Base-by-base conservation (phyloP, 2,888 invertebrate species). In the Synergus gifuensis region DNA sequence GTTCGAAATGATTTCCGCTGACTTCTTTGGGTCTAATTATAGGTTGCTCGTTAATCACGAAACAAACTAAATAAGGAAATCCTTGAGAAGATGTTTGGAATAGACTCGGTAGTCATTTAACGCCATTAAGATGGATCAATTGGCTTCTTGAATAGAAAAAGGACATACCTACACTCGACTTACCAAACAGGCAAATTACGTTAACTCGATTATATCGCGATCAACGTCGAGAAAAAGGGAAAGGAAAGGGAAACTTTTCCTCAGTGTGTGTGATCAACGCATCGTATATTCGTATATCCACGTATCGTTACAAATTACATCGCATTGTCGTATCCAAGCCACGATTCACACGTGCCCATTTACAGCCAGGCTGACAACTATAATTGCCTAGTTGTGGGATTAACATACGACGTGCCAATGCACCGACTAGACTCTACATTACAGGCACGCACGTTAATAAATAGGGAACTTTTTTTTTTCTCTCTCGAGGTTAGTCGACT, bases 161-260 rank as follows among this genome's bases (percentile, higher is more conserved):
- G 44, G 66, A 66, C 44, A 66, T 66, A 18, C 18, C 18, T 42
- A n/a, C 18, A 66, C n/a, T 66, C 64, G 64, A 16, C 64, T 66
- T 18, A 44, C 66, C 18, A 66, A 66, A 66, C 18, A 44, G 44
- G 18, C 66, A 44, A 66, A 66, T 66, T 66, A 42, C 66, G 18
- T 18, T 66, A 66, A 66, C 66, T 66, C n/a, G 18, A 66, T 66
- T 66, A 66, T 66, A 66, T 42, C 18, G 42, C 44, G 18, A 66
- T 66, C 66, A 18, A 66, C 42, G 44, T 18, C 18, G 44, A 66
- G 40, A 66, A 66, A 8, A 44, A 66, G 16, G 40, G 22, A 62
- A 62, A 22, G 22, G 18, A 62, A 66, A 44, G 9, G 66, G 42
- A 66, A 66, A 42, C 12, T 66, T 66, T 36, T 36, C 36, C 44